A percentile compares a stretch with the other conserved stretches of the same genome.
phyloP scores from a whole-genome alignment of 2,888 invertebrate genomes.

The Pollenia amentaria region DNA sequence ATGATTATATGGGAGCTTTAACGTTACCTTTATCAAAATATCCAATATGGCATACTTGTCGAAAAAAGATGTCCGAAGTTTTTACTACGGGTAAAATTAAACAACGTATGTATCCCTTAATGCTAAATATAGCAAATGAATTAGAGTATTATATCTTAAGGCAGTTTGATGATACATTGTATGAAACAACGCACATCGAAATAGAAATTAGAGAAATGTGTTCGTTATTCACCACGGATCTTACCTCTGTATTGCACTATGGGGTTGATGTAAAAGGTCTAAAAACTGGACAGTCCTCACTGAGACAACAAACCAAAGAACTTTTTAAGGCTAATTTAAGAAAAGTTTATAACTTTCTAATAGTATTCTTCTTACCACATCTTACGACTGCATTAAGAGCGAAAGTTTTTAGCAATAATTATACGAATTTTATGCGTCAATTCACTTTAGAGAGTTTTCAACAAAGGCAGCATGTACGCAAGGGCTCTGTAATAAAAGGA shows the following conservation, averaged over 20 bases:
- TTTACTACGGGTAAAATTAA: constrained; percentile 80
- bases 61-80: constrained; percentile 78
- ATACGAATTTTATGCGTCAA: constrained; percentile 80
- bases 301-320: constrained; percentile 77
- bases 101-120: constrained; percentile 81
- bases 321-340: constrained; percentile 77
- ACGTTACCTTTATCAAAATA: constrained; percentile 81
- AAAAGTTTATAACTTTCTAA: constrained; percentile 78
- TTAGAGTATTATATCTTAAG: constrained; percentile 77
- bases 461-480: background rate
- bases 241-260: constrained; percentile 80
- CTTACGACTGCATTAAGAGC: constrained; percentile 76
- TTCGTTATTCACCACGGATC: constrained; percentile 81
- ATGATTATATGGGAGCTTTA: constrained; percentile 78
- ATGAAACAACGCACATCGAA: background rate
- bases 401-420: constrained; percentile 79
- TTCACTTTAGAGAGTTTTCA: constrained; percentile 27
- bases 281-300: constrained; percentile 75
- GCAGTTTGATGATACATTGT: background rate
- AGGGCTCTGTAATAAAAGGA: constrained; percentile 60
- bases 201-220: constrained; percentile 80
- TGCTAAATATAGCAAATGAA: constrained; percentile 77
- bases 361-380: constrained; percentile 80
- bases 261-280: constrained; percentile 79
- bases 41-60: constrained; percentile 78